Evolutionary conservation across 2,888 invertebrate genomes (phyloP).

Genomic region (Drosophila borealis): DNA sequence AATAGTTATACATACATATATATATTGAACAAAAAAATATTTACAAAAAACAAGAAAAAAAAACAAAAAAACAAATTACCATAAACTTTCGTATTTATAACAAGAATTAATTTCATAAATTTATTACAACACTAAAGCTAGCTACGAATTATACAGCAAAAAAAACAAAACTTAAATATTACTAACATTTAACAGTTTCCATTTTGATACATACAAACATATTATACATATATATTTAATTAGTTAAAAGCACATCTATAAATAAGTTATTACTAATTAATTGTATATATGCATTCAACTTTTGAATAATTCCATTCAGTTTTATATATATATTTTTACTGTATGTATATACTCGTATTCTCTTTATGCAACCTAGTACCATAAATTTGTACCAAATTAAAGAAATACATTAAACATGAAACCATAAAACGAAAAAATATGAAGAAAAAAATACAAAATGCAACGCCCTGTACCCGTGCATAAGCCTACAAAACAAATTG

Average conservation of each 20-base stretch:
- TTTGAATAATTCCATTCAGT: constrained; percentile 12
- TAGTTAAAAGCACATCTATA: constrained; percentile 42
- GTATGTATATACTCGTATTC: constrained; percentile 45
- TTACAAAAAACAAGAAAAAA: constrained; percentile 38
- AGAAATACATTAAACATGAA: constrained; percentile 35
- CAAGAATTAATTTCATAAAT: constrained; percentile 37
- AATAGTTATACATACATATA: constrained; percentile 45
- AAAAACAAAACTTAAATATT: constrained; percentile 12
- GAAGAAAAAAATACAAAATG: constrained; percentile 51
- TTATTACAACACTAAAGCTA: constrained; percentile 43
- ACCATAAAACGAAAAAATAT: constrained; percentile 11
- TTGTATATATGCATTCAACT: constrained; percentile 23
- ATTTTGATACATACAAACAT: constrained; percentile 48
- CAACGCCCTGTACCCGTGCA: constrained; percentile 80
- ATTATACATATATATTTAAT: constrained; percentile 10
- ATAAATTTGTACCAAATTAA: constrained; percentile 76
- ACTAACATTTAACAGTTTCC: constrained; percentile 34
- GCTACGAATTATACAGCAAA: constrained; percentile 56
- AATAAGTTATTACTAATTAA: constrained; percentile 32
- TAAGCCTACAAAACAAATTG: constrained; percentile 73
- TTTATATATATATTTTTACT: constrained; percentile 22
- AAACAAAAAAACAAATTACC: constrained; percentile 12
- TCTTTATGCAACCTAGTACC: constrained; percentile 71
- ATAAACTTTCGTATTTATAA: constrained; percentile 40
- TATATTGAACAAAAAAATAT: constrained; percentile 49